A percentile compares a stretch with the other conserved stretches of the same genome.
Evolutionary conservation across 2,113 vertebrate genomes (phyloP).

Genomic region (Ictidomys tridecemlineatus): DNA sequence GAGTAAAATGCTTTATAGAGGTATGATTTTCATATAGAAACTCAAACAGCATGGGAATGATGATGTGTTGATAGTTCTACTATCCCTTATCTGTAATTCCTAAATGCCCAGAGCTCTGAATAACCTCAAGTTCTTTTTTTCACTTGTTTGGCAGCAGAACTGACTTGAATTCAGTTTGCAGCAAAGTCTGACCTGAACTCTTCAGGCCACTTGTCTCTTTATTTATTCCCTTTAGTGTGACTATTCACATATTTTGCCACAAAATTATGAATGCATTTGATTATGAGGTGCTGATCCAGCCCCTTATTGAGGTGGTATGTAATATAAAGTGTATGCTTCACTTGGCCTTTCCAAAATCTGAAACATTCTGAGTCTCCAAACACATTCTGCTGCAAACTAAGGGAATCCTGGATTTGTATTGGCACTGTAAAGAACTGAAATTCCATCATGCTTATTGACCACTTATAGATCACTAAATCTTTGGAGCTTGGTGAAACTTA

Average conservation of each 20-base stretch:
- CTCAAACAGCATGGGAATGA: constrained; percentile 42
- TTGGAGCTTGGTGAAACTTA: neutral
- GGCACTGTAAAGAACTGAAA: neutral
- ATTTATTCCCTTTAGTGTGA: constrained; percentile 19
- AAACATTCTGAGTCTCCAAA: neutral
- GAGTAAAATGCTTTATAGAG: constrained; percentile 51
- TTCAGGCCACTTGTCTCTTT: neutral
- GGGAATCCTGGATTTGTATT: neutral
- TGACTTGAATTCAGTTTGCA: constrained; percentile 2
- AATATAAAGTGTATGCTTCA: neutral
- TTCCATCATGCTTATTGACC: neutral
- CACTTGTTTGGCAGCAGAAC: constrained; percentile 29
- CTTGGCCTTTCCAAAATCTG: constrained; percentile 7
- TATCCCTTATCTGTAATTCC: neutral
- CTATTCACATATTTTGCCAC: neutral
- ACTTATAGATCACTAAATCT: neutral
- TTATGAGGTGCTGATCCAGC: neutral
- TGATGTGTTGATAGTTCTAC: neutral
- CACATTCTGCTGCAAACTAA: neutral
- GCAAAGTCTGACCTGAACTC: constrained; percentile 20
- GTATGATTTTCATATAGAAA: constrained; percentile 54
- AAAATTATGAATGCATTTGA: constrained; percentile 22
- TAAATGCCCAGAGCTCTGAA: constrained; percentile 21
- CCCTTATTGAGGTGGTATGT: neutral
- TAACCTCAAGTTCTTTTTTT: constrained; percentile 40